A percentile compares a stretch with the other conserved stretches of the same genome.
Conservation (phyloP, 2,113 vertebrate species). For the Micronycteris hirsuta region DNA sequence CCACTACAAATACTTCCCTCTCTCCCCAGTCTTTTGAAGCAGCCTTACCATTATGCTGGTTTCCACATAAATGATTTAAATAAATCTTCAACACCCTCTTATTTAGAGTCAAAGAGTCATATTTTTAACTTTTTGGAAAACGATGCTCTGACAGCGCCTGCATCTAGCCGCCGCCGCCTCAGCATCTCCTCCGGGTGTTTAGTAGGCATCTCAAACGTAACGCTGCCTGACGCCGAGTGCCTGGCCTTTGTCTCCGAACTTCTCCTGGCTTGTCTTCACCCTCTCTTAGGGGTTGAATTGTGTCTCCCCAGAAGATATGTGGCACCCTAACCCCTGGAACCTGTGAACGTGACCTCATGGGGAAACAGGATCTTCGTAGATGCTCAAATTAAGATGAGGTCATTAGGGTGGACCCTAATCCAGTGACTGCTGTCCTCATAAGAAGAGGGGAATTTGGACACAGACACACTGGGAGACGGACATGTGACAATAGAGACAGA, state of each 20-base stretch:
- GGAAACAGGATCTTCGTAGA: not conserved
- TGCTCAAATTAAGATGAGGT: not conserved
- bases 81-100: not conserved
- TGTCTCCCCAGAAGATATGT: not conserved
- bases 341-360: not conserved
- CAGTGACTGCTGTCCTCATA: not conserved
- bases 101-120: not conserved
- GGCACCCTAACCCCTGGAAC: not conserved
- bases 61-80: not conserved
- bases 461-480: not conserved
- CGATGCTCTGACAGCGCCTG: not conserved
- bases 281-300: not conserved
- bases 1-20: not conserved
- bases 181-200: fast-evolving
- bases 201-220: not conserved
- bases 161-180: not conserved
- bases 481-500: not conserved
- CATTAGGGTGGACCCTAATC: not conserved
- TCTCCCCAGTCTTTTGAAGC: not conserved
- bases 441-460: not conserved
- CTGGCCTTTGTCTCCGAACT: not conserved
- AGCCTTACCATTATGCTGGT: not conserved
- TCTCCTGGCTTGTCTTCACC: not conserved
- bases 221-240: fast-evolving
- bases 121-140: not conserved